A percentile compares a stretch with the other conserved stretches of the same genome.
These are phyloP conservation scores for Drosophila greeni DNA, from an alignment of 2,888 invertebrate species.

Conservation along the genomic window DNA sequence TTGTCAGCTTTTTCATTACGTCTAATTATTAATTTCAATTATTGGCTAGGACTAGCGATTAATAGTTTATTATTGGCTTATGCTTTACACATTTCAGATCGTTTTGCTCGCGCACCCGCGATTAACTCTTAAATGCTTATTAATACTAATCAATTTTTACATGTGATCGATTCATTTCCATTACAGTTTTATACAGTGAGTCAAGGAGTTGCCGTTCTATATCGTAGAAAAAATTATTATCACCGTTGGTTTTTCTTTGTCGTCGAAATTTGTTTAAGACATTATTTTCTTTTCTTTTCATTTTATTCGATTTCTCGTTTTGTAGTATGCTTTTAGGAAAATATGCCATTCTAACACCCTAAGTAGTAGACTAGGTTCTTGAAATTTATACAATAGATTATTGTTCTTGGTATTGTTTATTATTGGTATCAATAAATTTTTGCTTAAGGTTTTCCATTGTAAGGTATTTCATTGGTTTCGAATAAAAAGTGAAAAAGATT, in stretches of 20 bases:
- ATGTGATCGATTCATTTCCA: constrained; percentile 26
- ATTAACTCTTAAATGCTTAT: constrained; percentile 45
- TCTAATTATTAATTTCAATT: constrained; percentile 48
- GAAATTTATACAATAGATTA: constrained; percentile 70
- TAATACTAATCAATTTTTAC: constrained; percentile 48
- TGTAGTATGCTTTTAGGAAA: constrained; percentile 66
- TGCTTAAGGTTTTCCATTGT: constrained; percentile 26
- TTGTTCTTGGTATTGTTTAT: constrained; percentile 69
- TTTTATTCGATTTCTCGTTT: constrained; percentile 25
- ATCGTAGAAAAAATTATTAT: constrained; percentile 69
- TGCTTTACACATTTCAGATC: constrained; percentile 58
- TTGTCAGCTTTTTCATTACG: constrained; percentile 59
- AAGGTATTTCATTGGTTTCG: constrained; percentile 34
- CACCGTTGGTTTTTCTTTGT: constrained; percentile 54
- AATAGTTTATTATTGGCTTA: constrained; percentile 45
- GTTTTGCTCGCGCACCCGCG: constrained; percentile 37
- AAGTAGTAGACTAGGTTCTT: constrained; percentile 67
- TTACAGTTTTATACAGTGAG: constrained; percentile 48
- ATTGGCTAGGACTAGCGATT: constrained; percentile 54
- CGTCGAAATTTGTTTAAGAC: constrained; percentile 54
- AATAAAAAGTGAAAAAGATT: constrained; percentile 38
- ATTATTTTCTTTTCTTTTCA: constrained; percentile 25
- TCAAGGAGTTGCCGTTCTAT: constrained; percentile 43
- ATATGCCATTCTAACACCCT: constrained; percentile 69
- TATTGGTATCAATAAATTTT: constrained; percentile 38